Base-by-base conservation (phyloP, 1,140 invertebrate genomes). In the Manduca sexta region DNA sequence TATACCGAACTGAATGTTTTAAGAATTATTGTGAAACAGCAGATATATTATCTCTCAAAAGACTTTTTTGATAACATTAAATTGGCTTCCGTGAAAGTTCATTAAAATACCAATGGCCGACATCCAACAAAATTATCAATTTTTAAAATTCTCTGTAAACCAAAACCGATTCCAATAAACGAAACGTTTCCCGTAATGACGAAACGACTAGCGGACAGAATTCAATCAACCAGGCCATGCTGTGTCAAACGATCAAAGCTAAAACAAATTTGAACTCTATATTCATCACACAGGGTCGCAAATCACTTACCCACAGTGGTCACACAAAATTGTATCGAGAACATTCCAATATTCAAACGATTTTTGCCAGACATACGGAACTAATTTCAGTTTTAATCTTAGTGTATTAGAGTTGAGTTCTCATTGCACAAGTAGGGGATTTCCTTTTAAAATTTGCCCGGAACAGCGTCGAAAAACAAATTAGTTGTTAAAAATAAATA, bases 161-260 rank as follows among this genome's bases (percentile, higher is more conserved):
- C 16, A 40, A 40, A 40, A 40, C 18, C 38, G 8, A 40, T 40
- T 40, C 38, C 38, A 40, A 40, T 40, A 40, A 40, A 40, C 38
- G 4, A 18, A 40, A 40, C 38, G 38, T 40, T 40, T 17, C 15
- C 38, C 38, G 16, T 5, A 39, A 40, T 40, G 18, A 18, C 18
- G 38, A 40, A 40, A 18, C 38, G 38, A 40, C 38, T 18, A 40
- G 18, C 38, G 38, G 18, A 40, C 38, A 18, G 38, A 40, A 40
- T 40, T 40, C 38, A 40, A 40, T 40, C 38, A 40, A 40, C 38
- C 38, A 1, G 18, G 38, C 15, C 38, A 18, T 40, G 38, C 38
- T 40, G 15, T 40, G 16, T 18, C 38, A 40, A 40, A 40, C 18
- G 38, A 17, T n/a, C 16, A 16, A 10, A 40, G 7, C n/a, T n/a